Conservation (phyloP, 1,140 invertebrate species). For the Hetaerina americana region DNA sequence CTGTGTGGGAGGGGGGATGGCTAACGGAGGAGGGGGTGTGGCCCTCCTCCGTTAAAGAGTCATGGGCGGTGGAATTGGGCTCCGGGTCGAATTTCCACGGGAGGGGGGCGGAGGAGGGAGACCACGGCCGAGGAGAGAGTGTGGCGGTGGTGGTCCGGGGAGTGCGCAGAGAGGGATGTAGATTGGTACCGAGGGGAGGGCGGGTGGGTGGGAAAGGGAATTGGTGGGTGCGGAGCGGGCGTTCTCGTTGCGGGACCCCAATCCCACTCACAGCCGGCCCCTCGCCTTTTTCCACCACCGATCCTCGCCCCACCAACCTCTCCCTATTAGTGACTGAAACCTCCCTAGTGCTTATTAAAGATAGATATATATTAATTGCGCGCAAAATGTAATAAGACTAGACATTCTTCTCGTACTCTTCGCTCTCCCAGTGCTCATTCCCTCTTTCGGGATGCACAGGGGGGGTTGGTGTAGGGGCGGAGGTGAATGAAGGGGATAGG, state of each 20-base stretch:
- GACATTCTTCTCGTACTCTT: neutral
- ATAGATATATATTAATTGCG: constrained; percentile 1
- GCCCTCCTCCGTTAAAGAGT: neutral
- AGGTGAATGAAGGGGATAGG: too few relatives aligned
- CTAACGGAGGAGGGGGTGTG: neutral
- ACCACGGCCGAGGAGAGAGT: too few relatives aligned
- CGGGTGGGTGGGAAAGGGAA: too few relatives aligned
- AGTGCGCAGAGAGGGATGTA: too few relatives aligned
- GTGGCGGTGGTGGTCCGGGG: too few relatives aligned
- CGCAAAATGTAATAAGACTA: neutral
- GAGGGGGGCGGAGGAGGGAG: too few relatives aligned
- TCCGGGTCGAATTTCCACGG: too few relatives aligned
- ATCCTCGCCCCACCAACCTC: too few relatives aligned
- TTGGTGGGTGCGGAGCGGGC: neutral
- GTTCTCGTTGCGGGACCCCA: neutral
- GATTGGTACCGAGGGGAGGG: too few relatives aligned
- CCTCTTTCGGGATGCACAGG: too few relatives aligned
- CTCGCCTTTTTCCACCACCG: neutral
- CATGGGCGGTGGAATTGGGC: neutral
- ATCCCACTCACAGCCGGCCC: neutral
- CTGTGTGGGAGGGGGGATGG: neutral
- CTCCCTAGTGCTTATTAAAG: neutral
- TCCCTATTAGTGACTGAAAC: neutral
- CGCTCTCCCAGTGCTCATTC: too few relatives aligned
- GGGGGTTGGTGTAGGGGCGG: too few relatives aligned